Evolutionary conservation across 2,113 vertebrate genomes (phyloP).

Genomic region (Takifugu flavidus): DNA sequence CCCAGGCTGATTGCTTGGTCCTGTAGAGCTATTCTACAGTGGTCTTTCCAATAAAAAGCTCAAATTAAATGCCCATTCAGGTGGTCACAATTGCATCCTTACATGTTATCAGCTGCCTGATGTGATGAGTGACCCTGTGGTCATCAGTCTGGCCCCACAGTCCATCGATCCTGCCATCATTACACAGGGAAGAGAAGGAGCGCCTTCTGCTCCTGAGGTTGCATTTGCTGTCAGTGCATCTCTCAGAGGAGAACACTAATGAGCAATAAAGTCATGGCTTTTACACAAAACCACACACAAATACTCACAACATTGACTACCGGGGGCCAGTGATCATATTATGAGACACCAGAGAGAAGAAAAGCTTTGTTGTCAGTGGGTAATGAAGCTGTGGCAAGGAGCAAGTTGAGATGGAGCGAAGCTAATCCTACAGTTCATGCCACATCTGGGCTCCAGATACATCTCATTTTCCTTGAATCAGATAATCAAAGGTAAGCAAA

Average conservation of each 20-base stretch:
- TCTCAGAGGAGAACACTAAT: conserved; percentile 59
- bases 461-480: no score
- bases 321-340: conserved; percentile 35
- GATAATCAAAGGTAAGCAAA: no score
- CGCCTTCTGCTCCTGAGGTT: conserved; percentile 19
- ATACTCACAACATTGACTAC: conserved; percentile 9
- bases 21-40: conserved; percentile 35
- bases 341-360: conserved; percentile 45
- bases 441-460: no score
- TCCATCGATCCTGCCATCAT: conserved; percentile 47
- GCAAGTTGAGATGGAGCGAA: no score
- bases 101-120: conserved; percentile 46
- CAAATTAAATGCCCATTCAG: conserved; percentile 62
- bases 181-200: conserved; percentile 7
- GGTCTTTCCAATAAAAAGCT: conserved; percentile 52
- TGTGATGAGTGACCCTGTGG: conserved; percentile 56
- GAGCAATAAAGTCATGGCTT: conserved; percentile 59
- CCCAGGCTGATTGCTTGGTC: conserved; percentile 24
- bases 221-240: conserved; percentile 42
- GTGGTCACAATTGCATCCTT: conserved; percentile 50
- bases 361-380: conserved; percentile 46
- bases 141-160: conserved; percentile 35
- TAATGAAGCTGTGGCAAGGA: conserved; percentile 50
- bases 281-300: neutral
- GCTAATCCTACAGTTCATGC: no score